Percentiles rank a stretch among this genome's conserved stretches.
phyloP scores from a whole-genome alignment of 2,797 vertebrate species.

The Chaenodraco wilsoni region DNA sequence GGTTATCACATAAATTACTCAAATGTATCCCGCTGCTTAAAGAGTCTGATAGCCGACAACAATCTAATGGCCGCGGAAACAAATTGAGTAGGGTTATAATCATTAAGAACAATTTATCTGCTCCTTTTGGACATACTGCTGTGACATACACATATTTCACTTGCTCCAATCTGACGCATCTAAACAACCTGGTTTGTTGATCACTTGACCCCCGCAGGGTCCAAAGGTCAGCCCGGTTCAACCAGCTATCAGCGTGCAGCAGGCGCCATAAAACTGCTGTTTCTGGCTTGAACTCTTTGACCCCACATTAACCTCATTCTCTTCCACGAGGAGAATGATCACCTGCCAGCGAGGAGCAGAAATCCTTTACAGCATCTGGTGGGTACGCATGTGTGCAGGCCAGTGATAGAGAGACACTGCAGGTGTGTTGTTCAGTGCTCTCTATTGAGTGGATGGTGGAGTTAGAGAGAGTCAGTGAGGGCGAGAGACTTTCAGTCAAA shows the following conservation, averaged over 20 bases:
- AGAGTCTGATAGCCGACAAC: conserved; percentile 72
- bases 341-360: conserved; percentile 61
- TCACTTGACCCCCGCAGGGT: conserved; percentile 67
- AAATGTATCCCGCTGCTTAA: conserved; percentile 60
- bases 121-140: conserved; percentile 30
- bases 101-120: conserved; percentile 75
- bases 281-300: conserved; percentile 78
- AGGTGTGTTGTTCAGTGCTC: conserved; percentile 15
- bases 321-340: conserved; percentile 63
- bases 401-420: conserved; percentile 49
- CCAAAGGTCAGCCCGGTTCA: conserved; percentile 73
- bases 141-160: conserved; percentile 74
- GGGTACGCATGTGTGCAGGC: conserved; percentile 42
- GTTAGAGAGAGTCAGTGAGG: conserved; percentile 15
- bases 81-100: conserved; percentile 72
- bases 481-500: conserved; percentile 13
- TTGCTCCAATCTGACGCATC: conserved; percentile 71
- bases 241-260: conserved; percentile 75
- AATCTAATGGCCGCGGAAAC: conserved; percentile 75
- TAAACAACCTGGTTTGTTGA: conserved; percentile 68
- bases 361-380: conserved; percentile 73
- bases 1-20: conserved; percentile 64
- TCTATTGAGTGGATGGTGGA: conserved; percentile 14
- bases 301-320: conserved; percentile 79
- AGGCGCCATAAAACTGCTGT: conserved; percentile 63